Base-by-base conservation (phyloP, 1,140 invertebrate species). In the Cydia pomonella region DNA sequence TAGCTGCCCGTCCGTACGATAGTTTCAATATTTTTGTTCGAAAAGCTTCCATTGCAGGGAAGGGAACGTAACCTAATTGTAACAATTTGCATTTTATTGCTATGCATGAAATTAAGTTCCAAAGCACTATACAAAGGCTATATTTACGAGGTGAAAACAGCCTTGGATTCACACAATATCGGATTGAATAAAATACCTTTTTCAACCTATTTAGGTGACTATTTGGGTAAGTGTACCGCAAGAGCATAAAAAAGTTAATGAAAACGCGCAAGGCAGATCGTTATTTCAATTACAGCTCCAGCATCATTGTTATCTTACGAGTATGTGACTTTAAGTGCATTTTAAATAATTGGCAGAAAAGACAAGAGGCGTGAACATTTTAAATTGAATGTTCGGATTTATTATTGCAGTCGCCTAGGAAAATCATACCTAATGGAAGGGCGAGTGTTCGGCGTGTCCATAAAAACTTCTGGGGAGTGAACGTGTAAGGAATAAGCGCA, bases 401-500 rank as follows among this genome's bases (percentile, higher is more conserved):
- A 79, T 80, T 87, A 87, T 87, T 85, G 84, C 79, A 16, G 44
- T 82, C 80, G 7, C 76, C 74, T 76, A 81, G 84, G 72, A 76
- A 76, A 86, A 86, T 82, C 84, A 84, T 79, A 23, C 53, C 6
- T 23, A 82, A 87, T 87, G 80, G 83, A 84, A 76, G 81, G 86
- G 87, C 82, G 82, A 84, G 79, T 86, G 82, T 84, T 89, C 80
- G 78, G 75, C 76, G 77, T 82, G 86, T 85, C 84, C 83, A 91
- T 92, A 92, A 92, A 92, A 92, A 92, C 86, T 92, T 91, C 76
- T 85, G 82, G 83, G 88, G 83, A 84, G 80, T 84, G 86, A 89
- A 92, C 91, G 91, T 92, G 91, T 92, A 88, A 89, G 89, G 91
- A 92, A 91, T 92, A 90, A 89, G 82, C 88, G 90, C 88, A 88